phyloP scores from a whole-genome alignment of 2,113 vertebrate genomes.

The Pantherophis guttatus region DNA sequence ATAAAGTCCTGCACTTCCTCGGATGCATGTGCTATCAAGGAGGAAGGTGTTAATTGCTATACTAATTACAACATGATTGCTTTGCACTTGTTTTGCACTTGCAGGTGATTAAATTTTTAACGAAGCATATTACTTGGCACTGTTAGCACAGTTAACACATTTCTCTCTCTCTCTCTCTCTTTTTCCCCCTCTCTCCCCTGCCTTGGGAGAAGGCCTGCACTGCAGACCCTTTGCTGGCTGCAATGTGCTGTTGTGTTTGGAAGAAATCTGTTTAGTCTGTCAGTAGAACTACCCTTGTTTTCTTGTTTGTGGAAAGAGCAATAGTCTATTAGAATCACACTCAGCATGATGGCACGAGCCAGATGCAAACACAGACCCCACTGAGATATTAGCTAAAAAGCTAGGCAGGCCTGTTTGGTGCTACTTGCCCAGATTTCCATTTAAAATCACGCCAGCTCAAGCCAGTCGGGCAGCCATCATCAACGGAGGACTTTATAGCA shows the following conservation, averaged over 20 bases:
- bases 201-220: slow-evolving; percentile 75
- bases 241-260: slow-evolving; percentile 71
- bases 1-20: slow-evolving; percentile 81
- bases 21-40: slow-evolving; percentile 78
- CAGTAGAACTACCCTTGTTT: slow-evolving; percentile 53
- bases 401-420: slow-evolving; percentile 69
- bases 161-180: slow-evolving; percentile 58
- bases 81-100: slow-evolving; percentile 99
- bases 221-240: slow-evolving; percentile 73
- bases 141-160: slow-evolving; percentile 94
- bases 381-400: slow-evolving; percentile 79
- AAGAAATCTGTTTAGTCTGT: slow-evolving; percentile 65
- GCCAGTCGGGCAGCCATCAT: slow-evolving; percentile 61
- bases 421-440: slow-evolving; percentile 72
- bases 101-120: slow-evolving; percentile 99
- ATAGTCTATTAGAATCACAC: slow-evolving; percentile 74
- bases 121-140: slow-evolving; percentile 98
- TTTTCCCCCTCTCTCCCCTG: slow-evolving; percentile 59
- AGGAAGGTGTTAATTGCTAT: slow-evolving; percentile 98
- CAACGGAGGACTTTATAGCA: slow-evolving; percentile 66
- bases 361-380: slow-evolving; percentile 78
- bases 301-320: slow-evolving; percentile 72
- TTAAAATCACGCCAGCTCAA: slow-evolving; percentile 69
- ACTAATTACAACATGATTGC: slow-evolving; percentile 99
- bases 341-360: slow-evolving; percentile 70